A percentile compares a stretch with the other conserved stretches of the same genome.
Evolutionary conservation across 2,797 vertebrate species (phyloP).

Genomic region (Tokudaia muenninki): DNA sequence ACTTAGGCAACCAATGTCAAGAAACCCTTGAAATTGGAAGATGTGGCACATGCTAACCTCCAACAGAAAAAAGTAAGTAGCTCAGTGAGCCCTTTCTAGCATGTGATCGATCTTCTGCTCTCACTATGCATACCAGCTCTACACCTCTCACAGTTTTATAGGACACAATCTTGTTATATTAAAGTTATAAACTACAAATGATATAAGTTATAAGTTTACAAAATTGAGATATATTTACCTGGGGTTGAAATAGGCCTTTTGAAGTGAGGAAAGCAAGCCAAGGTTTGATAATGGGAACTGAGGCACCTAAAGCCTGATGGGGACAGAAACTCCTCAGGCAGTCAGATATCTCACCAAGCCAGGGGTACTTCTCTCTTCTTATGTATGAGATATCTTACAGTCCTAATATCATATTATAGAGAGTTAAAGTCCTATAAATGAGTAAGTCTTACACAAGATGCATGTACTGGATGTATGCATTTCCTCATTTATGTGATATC

Average conservation of each 20-base stretch:
- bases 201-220: background rate
- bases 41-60: background rate
- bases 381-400: background rate
- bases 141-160: conserved; percentile 33
- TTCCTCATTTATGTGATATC: background rate
- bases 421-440: background rate
- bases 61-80: background rate
- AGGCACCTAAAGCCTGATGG: background rate
- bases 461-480: background rate
- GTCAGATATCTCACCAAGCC: background rate
- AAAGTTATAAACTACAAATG: background rate
- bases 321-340: background rate
- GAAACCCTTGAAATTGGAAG: background rate
- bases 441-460: background rate
- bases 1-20: background rate
- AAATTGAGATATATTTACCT: background rate
- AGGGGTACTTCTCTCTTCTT: background rate
- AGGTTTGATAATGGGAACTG: conserved; percentile 3
- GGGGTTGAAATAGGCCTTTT: background rate
- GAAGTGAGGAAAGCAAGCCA: conserved; percentile 34
- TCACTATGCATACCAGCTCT: background rate
- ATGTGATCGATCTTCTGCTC: background rate
- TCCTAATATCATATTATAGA: background rate
- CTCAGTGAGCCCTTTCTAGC: background rate
- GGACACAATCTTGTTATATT: conserved; percentile 32